A percentile compares a stretch with the other conserved stretches of the same genome.
These are phyloP conservation scores for Holotrichia oblita DNA, from an alignment of 1,140 invertebrate species.

Conservation along the genomic window DNA sequence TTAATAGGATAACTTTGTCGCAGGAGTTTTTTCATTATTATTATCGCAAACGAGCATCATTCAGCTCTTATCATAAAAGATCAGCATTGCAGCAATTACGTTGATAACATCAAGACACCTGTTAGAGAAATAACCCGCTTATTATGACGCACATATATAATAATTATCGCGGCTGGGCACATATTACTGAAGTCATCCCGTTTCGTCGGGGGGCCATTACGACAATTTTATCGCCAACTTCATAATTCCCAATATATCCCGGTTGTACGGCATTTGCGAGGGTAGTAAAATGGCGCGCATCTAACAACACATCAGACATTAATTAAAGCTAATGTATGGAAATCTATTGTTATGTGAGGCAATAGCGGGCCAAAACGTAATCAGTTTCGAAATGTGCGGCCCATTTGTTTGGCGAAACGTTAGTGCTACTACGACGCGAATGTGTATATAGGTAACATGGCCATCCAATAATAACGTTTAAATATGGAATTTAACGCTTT, in stretches of 20 bases:
- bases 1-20: too few relatives aligned
- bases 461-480: not conserved
- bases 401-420: not conserved
- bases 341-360: conserved; percentile 8
- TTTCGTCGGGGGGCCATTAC: not conserved
- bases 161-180: not conserved
- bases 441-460: not conserved
- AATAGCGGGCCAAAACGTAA: not conserved
- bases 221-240: not conserved
- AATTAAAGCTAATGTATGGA: conserved; percentile 1
- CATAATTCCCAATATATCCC: not conserved
- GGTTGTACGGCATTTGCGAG: not conserved
- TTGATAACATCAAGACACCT: not conserved
- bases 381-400: not conserved
- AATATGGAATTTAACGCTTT: conserved; percentile 13
- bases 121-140: not conserved
- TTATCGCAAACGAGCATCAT: too few relatives aligned
- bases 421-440: too few relatives aligned
- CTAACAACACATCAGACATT: not conserved
- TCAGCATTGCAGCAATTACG: too few relatives aligned
- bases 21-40: too few relatives aligned
- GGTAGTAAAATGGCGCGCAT: not conserved
- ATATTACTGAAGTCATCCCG: not conserved
- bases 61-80: too few relatives aligned
- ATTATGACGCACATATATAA: not conserved